phyloP scores from a whole-genome alignment of 2,888 invertebrate genomes.

The Nephrotoma flavescens region DNA sequence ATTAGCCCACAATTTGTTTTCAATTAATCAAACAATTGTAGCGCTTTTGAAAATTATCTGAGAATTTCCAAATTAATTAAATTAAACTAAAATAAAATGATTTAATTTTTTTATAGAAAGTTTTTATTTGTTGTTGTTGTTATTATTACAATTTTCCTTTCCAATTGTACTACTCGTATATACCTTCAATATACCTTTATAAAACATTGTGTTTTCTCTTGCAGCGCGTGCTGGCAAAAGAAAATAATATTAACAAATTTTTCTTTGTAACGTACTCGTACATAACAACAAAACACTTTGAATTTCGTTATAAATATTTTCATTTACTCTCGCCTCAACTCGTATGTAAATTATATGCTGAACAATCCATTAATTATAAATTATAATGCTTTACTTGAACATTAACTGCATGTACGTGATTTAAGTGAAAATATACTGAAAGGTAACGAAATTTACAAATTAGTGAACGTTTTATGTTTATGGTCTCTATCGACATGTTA shows the following conservation, averaged over 20 bases:
- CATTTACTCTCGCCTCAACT: not conserved
- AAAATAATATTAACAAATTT: not conserved
- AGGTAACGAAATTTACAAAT: not conserved
- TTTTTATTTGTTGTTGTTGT: not conserved
- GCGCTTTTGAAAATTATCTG: not conserved
- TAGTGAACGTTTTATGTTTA: too few relatives aligned
- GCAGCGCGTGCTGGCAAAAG: not conserved
- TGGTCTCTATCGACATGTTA: not conserved
- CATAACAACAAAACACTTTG: not conserved
- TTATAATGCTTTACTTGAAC: not conserved
- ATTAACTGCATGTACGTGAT: not conserved
- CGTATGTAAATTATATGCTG: not conserved
- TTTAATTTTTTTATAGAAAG: not conserved
- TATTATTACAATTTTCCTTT: not conserved
- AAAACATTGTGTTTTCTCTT: not conserved
- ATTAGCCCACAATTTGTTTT: not conserved
- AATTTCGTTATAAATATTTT: not conserved
- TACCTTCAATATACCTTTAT: not conserved
- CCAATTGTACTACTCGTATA: not conserved
- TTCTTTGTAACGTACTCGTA: not conserved
- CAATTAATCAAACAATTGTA: not conserved
- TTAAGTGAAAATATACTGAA: not conserved
- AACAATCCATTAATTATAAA: not conserved
- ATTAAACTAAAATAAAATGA: not conserved
- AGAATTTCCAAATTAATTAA: not conserved